Percentiles rank a stretch among this genome's conserved stretches.
phyloP scores from a whole-genome alignment of 2,113 vertebrate genomes.

The Ictalurus furcatus region DNA sequence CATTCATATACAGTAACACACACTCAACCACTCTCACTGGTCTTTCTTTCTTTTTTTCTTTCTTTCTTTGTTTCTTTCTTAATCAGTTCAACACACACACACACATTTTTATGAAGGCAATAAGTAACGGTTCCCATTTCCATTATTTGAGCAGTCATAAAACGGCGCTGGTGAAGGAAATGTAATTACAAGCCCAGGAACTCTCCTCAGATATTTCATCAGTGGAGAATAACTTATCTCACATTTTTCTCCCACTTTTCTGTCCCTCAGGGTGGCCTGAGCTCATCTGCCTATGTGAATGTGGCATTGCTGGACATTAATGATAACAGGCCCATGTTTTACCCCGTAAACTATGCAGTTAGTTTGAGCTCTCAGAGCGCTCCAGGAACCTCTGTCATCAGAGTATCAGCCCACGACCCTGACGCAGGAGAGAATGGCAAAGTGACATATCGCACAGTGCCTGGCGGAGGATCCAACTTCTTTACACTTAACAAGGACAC shows the following conservation, averaged over 20 bases:
- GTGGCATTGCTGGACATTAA: constrained; percentile 89
- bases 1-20: constrained; percentile 32
- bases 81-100: neutral
- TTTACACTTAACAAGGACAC: constrained; percentile 93
- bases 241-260: neutral
- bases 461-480: constrained; percentile 81
- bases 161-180: constrained; percentile 44
- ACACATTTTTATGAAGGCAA: neutral
- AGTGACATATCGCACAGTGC: constrained; percentile 82
- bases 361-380: constrained; percentile 90
- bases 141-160: constrained; percentile 62
- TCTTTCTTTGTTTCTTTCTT: neutral
- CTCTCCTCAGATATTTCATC: constrained; percentile 20
- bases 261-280: constrained; percentile 83
- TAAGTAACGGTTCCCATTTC: constrained; percentile 9
- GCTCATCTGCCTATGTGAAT: constrained; percentile 82
- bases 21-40: neutral
- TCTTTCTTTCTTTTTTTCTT: neutral
- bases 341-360: constrained; percentile 86
- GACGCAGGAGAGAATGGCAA: constrained; percentile 85
- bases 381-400: constrained; percentile 87
- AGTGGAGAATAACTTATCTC: neutral
- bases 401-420: constrained; percentile 88
- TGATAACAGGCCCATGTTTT: constrained; percentile 90
- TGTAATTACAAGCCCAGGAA: constrained; percentile 48